Conservation (phyloP, 2,113 vertebrate species). For the Syrrhaptes paradoxus region DNA sequence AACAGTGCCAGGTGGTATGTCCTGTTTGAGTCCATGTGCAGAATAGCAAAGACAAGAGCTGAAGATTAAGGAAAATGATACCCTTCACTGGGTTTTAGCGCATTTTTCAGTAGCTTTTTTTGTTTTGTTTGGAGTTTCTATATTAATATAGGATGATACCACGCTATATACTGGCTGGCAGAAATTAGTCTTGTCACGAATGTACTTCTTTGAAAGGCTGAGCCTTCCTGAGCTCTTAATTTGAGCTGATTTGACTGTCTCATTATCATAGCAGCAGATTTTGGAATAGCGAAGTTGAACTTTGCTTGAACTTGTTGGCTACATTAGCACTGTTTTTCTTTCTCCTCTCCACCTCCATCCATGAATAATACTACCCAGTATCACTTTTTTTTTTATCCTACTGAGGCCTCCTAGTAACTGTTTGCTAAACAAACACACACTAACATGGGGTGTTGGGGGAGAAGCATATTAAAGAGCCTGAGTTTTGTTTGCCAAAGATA, state of each 20-base stretch:
- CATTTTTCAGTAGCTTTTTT: not conserved
- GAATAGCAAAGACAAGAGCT: not conserved
- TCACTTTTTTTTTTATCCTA: not conserved
- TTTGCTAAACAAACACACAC: slow-evolving; percentile 19
- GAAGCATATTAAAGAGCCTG: not conserved
- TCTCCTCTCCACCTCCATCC: slow-evolving; percentile 10
- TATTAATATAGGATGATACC: not conserved
- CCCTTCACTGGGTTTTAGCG: not conserved
- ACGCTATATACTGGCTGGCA: not conserved
- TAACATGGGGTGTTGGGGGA: not conserved
- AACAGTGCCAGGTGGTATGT: not conserved
- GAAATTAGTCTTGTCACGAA: slow-evolving; percentile 26
- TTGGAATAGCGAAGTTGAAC: slow-evolving; percentile 27
- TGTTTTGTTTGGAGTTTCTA: not conserved
- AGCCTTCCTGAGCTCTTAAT: slow-evolving; percentile 45
- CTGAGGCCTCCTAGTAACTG: not conserved
- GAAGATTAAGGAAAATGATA: not conserved
- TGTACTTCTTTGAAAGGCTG: slow-evolving; percentile 21
- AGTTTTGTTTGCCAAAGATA: slow-evolving; percentile 7
- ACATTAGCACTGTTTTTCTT: not conserved
- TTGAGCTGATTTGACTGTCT: slow-evolving; percentile 45
- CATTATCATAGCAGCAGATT: slow-evolving; percentile 40
- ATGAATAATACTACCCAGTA: not conserved
- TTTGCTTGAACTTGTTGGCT: slow-evolving; percentile 31
- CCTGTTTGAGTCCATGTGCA: not conserved